Evolutionary conservation across 2,888 invertebrate species (phyloP), one percentile per base, ranked within the genome.

Genomic region (Ichneumoninae sp.): DNA sequence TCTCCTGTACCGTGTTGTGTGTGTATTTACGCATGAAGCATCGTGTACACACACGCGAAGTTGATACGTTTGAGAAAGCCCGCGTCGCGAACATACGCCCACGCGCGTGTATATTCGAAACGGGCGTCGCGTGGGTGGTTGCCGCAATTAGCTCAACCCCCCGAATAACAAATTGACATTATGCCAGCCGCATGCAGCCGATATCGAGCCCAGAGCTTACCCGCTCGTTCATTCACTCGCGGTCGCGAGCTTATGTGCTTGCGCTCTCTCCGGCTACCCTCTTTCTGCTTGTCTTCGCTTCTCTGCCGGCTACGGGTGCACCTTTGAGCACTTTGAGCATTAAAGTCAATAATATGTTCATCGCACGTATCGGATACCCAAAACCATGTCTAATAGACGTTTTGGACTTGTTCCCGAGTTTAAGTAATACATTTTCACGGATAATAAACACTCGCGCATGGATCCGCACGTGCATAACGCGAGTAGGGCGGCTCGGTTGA

Each of bases 91-190:
- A 75, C 33, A 44, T 44, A 88, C 89, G 86, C 85, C 80, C 47
- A 75, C 74, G 57, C 52, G 69, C 40, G 63, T 81, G 78, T 88
- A 88, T 88, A 88, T 90, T 88, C 68, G 85, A 77, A 85, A 30
- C 65, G 60, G 85, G 86, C 86, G 70, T 81, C 87, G 10, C 63
- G 90, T 88, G 88, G 90, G 88, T 83, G 89, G 80, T 73, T 68
- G 50, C 76, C 81, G 81, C 86, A 90, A 90, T 89, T 89, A 89
- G 88, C 85, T 82, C 68, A 70, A 85, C 85, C 85, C 70, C 74
- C 75, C 69, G 80, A 66, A 84, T 76, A 82, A 85, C 83, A 85
- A 85, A 85, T 83, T 85, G 83, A 83, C 81, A 66, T 73, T 63
- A 74, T 69, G 80, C 83, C 83, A 82, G 65, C 54, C 70, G 70